Percentiles rank a stretch among this genome's conserved stretches.
phyloP scores from a whole-genome alignment of 2,888 invertebrate genomes.

The Drosophila nigricruria region DNA sequence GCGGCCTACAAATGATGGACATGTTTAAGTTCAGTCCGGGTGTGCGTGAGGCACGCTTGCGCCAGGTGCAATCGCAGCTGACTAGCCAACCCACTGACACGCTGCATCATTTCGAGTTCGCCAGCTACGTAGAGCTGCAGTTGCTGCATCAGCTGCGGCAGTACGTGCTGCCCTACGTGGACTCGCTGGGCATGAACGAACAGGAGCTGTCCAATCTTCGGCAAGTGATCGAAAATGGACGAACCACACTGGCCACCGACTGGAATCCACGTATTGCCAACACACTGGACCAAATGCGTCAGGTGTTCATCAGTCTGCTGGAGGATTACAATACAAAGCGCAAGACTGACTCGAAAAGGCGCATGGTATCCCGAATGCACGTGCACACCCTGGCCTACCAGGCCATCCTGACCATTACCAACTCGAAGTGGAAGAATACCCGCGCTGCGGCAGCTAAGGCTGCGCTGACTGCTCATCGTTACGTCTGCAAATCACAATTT shows the following conservation, averaged over 20 bases:
- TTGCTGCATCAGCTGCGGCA: slow-evolving; percentile 89
- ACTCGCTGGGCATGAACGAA: slow-evolving; percentile 95
- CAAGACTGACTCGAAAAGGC: slow-evolving; percentile 74
- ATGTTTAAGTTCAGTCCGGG: slow-evolving; percentile 87
- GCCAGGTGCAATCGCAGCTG: slow-evolving; percentile 89
- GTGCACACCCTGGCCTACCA: slow-evolving; percentile 95
- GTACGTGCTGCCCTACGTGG: slow-evolving; percentile 90
- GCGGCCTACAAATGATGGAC: slow-evolving; percentile 96
- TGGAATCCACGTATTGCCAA: slow-evolving; percentile 92
- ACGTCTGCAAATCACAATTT: slow-evolving; percentile 90
- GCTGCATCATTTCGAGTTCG: slow-evolving; percentile 94
- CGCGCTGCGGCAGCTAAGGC: slow-evolving; percentile 93
- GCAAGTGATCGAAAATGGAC: slow-evolving; percentile 89
- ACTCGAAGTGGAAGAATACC: slow-evolving; percentile 91
- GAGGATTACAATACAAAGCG: slow-evolving; percentile 66
- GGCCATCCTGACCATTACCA: slow-evolving; percentile 90
- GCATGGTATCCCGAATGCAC: slow-evolving; percentile 91
- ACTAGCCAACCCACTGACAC: slow-evolving; percentile 87
- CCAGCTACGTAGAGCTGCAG: slow-evolving; percentile 91
- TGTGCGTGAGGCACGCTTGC: slow-evolving; percentile 88
- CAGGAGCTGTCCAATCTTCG: slow-evolving; percentile 93
- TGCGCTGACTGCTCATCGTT: slow-evolving; percentile 92
- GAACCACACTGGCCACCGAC: slow-evolving; percentile 91
- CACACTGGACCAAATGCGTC: slow-evolving; percentile 93
- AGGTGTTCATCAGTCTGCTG: slow-evolving; percentile 86